phyloP scores from a whole-genome alignment of 2,113 vertebrate genomes.

The Oophaga pumilio region DNA sequence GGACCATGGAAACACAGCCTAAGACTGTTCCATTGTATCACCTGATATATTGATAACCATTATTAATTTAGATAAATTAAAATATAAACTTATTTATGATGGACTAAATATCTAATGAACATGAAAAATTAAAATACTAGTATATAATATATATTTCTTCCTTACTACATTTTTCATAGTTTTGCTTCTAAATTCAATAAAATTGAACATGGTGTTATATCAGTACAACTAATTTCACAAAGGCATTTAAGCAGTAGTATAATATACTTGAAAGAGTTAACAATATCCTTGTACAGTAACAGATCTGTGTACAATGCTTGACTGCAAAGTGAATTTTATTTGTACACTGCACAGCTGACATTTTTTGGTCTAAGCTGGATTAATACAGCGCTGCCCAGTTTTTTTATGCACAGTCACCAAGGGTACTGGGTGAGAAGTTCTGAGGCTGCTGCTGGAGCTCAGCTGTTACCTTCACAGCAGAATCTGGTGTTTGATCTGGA shows the following conservation, averaged over 20 bases:
- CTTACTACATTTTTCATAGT: not conserved
- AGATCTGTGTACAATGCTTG: slow-evolving; percentile 21
- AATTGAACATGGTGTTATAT: not conserved
- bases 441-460: slow-evolving; percentile 35
- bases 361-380: slow-evolving; percentile 32
- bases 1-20: too few species aligned
- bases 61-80: not conserved
- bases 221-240: not conserved
- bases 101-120: not conserved
- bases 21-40: not conserved
- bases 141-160: not conserved
- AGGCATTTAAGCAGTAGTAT: not conserved
- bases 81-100: not conserved
- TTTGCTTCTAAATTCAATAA: not conserved
- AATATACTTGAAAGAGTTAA: not conserved
- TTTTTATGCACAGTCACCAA: slow-evolving; percentile 17
- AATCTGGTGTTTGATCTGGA: slow-evolving; percentile 51
- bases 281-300: not conserved
- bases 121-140: not conserved
- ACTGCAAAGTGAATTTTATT: slow-evolving; percentile 32
- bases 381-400: not conserved
- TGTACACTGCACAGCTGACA: not conserved
- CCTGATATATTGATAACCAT: not conserved
- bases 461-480: slow-evolving; percentile 50
- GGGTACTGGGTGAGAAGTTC: slow-evolving; percentile 23